These are phyloP conservation scores for Amphipyra tragopoginis DNA, from an alignment of 2,888 invertebrate genomes.

Conservation along the genomic window DNA sequence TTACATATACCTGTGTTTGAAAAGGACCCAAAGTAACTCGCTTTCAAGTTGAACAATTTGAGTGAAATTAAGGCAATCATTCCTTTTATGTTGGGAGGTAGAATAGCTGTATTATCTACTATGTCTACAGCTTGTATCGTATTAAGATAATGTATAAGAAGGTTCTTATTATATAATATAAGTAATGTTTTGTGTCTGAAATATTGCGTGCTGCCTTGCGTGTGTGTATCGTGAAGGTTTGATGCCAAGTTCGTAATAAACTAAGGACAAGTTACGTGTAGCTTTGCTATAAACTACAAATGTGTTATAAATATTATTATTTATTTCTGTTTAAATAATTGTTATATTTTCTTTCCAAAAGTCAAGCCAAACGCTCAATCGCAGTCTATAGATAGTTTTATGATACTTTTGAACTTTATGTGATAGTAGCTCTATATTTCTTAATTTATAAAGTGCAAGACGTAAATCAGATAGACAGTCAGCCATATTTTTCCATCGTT, in stretches of 20 bases:
- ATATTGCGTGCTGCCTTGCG: neutral
- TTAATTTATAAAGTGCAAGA: slow-evolving; percentile 46
- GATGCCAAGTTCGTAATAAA: no score
- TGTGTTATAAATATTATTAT: no score
- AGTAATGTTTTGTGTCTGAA: no score
- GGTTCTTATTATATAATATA: no score
- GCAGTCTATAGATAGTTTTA: neutral
- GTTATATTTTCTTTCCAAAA: neutral
- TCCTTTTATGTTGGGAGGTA: slow-evolving; percentile 46
- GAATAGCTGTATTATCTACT: slow-evolving; percentile 41
- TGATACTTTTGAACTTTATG: neutral
- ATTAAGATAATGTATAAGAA: slow-evolving; percentile 1
- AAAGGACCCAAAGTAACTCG: slow-evolving; percentile 57
- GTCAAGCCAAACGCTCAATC: neutral
- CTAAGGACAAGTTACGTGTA: no score
- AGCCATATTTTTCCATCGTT: slow-evolving; percentile 35
- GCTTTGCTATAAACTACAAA: no score
- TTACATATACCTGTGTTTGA: slow-evolving; percentile 64
- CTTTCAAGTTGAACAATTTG: slow-evolving; percentile 62
- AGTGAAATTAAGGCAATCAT: slow-evolving; percentile 61
- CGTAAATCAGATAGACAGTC: slow-evolving; percentile 39
- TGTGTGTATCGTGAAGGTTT: neutral
- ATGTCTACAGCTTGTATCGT: slow-evolving; percentile 14
- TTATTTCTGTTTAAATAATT: no score
- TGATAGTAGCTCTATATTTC: slow-evolving; percentile 2